Evolutionary conservation across 2,797 vertebrate genomes (phyloP), one percentile per base, ranked within the genome.

Genomic region (Melanotaenia maccullochi): DNA sequence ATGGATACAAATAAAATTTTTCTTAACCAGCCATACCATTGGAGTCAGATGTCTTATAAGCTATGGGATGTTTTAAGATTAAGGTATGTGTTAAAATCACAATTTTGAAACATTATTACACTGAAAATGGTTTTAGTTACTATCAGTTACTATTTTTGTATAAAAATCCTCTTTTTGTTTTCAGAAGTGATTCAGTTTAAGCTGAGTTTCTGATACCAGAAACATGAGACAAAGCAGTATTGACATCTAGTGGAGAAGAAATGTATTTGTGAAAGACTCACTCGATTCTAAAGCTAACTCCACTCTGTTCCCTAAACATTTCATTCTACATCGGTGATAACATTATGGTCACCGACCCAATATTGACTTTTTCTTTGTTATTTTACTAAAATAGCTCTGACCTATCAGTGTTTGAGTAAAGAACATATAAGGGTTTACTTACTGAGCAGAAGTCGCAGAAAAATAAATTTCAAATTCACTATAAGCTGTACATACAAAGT

Each of bases 231-330:
- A 74, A 69, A 56, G 36, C 40, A 71, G 62, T 71, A 47, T 4
- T 57, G 88, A 72, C 88, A 91, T 92, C 89, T 88, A 84, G 86
- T 81, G 89, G 88, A 75, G 9, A 14, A 67, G 24, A 1, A 71
- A 33, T 51, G 0, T 63, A 68, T 5, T 70, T 30, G 44, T 47
- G 18, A 20, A 47, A 47, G 44, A 47, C 4, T 49, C 8, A 20
- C 44, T 49, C 3, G 20, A n/a, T 22, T 49, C 20, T 11, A 49
- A n/a, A 49, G n/a, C 44, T 22, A 49, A 49, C 7, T 22, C 8
- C 44, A 22, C 20, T n/a, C 44, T 49, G 20, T 22, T 49, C n/a
- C 9, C 44, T 49, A 20, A 49, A 49, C 44, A 49, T n/a, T 20
- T 22, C 20, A 22, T 49, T 11, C 7, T n/a, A 47, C 20, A 49